Evolutionary conservation across 2,797 vertebrate species (phyloP), one percentile per base, ranked within the genome.

Genomic region (Telmatherina bonti): DNA sequence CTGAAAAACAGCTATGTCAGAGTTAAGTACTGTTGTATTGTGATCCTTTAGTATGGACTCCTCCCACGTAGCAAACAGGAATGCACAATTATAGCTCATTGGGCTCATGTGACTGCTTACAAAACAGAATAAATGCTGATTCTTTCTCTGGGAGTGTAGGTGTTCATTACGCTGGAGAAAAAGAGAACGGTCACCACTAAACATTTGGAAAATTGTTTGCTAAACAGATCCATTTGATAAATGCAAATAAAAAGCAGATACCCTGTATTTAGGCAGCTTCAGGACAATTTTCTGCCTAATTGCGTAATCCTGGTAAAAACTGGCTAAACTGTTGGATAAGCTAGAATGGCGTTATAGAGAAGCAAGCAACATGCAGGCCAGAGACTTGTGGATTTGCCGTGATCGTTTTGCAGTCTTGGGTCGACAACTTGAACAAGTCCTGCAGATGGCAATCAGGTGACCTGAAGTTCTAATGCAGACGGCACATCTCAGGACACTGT

Each of bases 21-120:
- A 57, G 72, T 64, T 30, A 43, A 53, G 65, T 78, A 60, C 61
- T 36, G 12, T 52, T 70, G 35, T 20, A 30, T 43, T 5, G 24
- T 71, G 54, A 38, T 61, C 22, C 7, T n/a, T 76, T 55, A 67
- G 64, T 84, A 54, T 60, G 54, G 72, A 67, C 79, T 82, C 81
- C 67, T 84, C 72, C 68, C 57, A 74, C 53, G 1, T 56, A 43
- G 13, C n/a, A 0, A 8, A 68, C 62, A 45, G 56, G 72, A 26
- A 38, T 30, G 11, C 61, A 53, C 67, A 80, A 62, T 85, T 67
- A 78, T 82, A 76, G 84, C 47, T 79, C 62, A 70, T 52, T 58
- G 36, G 56, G 26, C 0, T 18, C 87, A 79, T 85, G 85, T 86
- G 87, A 83, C 64, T 58, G 61, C 76, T 65, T 76, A 74, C 66